phyloP scores from a whole-genome alignment of 1,140 invertebrate genomes.

The Centruroides vittatus region DNA sequence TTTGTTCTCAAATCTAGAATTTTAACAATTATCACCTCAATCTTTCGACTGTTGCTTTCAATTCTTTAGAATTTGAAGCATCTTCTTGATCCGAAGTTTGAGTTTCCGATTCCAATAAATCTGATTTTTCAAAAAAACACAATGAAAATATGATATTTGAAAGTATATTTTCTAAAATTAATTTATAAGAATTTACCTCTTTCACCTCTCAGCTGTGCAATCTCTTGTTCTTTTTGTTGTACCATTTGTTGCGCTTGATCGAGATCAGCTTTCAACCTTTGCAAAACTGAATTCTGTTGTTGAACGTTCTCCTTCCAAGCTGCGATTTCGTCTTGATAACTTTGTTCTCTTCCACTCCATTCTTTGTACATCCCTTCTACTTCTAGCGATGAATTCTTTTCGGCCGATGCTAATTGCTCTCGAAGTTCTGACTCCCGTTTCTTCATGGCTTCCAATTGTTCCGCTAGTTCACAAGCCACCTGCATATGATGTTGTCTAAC shows the following conservation, averaged over 20 bases:
- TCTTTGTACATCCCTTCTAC: no score
- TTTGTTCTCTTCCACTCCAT: constrained; percentile 2
- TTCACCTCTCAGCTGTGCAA: constrained; percentile 1
- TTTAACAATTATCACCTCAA: no score
- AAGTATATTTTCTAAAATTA: no score
- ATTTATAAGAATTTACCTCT: background rate
- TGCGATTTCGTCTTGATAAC: constrained; percentile 10
- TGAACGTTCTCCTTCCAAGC: constrained; percentile 11
- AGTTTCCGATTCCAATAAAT: no score
- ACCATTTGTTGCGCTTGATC: constrained; percentile 6
- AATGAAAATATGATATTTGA: no score
- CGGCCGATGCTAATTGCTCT: background rate
- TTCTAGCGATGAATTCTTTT: constrained; percentile 1
- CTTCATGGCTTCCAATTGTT: background rate
- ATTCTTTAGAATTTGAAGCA: no score
- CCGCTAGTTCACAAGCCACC: no score
- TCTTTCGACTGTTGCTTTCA: no score
- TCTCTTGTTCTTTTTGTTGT: constrained; percentile 7
- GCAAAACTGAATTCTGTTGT: constrained; percentile 13
- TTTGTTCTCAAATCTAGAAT: no score
- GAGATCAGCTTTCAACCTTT: constrained; percentile 11
- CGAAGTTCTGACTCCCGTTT: background rate
- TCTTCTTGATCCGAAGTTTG: no score
- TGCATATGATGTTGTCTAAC: no score
- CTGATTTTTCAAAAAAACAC: no score